Evolutionary conservation across 2,888 invertebrate genomes (phyloP).

Genomic region (Cantharis rufa): DNA sequence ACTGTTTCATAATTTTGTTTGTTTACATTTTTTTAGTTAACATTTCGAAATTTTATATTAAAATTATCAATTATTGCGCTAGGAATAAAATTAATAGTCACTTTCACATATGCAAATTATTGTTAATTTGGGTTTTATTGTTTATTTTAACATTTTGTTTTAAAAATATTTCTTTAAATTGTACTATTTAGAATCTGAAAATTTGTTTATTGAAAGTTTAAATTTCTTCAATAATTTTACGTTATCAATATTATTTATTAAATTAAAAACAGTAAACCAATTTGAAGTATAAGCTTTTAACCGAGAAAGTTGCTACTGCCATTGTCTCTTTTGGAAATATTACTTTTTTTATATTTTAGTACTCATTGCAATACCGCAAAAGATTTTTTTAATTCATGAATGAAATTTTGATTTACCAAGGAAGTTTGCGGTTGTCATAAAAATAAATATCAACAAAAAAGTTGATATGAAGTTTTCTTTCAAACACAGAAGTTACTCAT

Average conservation of each 20-base stretch:
- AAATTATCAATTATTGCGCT: neutral
- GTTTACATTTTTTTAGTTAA: neutral
- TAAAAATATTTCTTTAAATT: neutral
- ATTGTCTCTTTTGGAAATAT: too few relatives aligned
- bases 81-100: conserved; percentile 1
- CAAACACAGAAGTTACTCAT: conserved; percentile 12
- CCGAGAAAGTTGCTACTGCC: too few relatives aligned
- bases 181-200: neutral
- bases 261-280: too few relatives aligned
- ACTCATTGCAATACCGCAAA: neutral
- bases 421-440: conserved; percentile 12
- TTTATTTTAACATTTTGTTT: neutral
- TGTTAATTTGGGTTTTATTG: neutral
- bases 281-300: too few relatives aligned
- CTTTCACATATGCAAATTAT: conserved; percentile 1
- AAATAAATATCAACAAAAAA: conserved; percentile 7
- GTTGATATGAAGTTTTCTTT: conserved; percentile 10
- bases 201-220: neutral
- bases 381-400: conserved; percentile 6
- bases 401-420: conserved; percentile 3
- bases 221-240: too few relatives aligned
- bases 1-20: neutral
- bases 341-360: neutral
- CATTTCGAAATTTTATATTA: conserved; percentile 2
- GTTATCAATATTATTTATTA: too few relatives aligned